Percentiles rank a stretch among this genome's conserved stretches.
Conservation (phyloP, 2,888 invertebrate species). For the Cordilura impudica region DNA sequence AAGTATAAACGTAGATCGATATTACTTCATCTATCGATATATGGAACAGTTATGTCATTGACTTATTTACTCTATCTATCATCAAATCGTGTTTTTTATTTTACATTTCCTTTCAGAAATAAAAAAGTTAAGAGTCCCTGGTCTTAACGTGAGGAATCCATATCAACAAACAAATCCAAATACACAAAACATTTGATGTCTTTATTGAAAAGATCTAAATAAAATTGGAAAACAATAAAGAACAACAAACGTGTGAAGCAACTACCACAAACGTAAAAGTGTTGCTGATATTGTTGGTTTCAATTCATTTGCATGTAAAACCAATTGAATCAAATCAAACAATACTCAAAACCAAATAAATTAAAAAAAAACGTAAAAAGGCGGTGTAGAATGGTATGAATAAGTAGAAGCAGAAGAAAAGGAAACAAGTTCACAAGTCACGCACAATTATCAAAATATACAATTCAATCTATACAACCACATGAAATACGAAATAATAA, state of each 20-base stretch:
- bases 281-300: not conserved
- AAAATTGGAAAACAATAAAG: slow-evolving; percentile 49
- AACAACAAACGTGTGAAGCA: slow-evolving; percentile 36
- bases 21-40: too few relatives aligned
- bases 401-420: slow-evolving; percentile 30
- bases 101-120: not conserved
- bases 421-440: slow-evolving; percentile 59
- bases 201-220: slow-evolving; percentile 36
- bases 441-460: slow-evolving; percentile 61
- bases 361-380: slow-evolving; percentile 4
- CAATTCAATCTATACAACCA: slow-evolving; percentile 54
- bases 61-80: too few relatives aligned
- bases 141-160: not conserved
- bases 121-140: not conserved
- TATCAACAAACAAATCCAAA: slow-evolving; percentile 10
- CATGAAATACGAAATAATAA: slow-evolving; percentile 53
- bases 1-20: too few relatives aligned
- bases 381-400: slow-evolving; percentile 36
- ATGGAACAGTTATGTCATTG: too few relatives aligned
- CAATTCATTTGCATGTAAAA: slow-evolving; percentile 57
- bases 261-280: slow-evolving; percentile 27
- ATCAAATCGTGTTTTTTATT: too few relatives aligned
- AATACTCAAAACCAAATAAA: slow-evolving; percentile 26
- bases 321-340: slow-evolving; percentile 56
- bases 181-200: slow-evolving; percentile 29